Conservation (phyloP, 2,113 vertebrate species). For the Platycercus adscitus region DNA sequence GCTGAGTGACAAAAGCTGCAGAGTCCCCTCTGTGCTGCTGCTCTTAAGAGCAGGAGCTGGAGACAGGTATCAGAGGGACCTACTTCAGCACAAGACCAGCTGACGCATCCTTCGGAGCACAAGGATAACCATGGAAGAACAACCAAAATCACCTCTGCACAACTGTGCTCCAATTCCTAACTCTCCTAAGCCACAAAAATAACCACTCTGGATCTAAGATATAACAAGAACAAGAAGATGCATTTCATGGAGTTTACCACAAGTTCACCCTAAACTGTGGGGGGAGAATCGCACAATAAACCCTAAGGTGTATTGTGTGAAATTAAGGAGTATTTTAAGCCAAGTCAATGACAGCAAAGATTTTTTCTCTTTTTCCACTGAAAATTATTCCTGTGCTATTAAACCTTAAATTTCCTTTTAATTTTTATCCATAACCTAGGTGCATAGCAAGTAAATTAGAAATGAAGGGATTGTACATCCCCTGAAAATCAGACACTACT, state of each 20-base stretch:
- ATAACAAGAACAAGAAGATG: neutral
- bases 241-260: neutral
- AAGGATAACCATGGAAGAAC: neutral
- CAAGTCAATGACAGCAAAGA: neutral
- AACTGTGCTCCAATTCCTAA: neutral
- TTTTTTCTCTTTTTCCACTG: neutral
- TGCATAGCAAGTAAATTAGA: neutral
- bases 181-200: neutral
- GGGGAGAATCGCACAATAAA: neutral
- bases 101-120: neutral
- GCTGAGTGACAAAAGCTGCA: neutral
- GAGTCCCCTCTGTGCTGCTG: neutral
- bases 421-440: neutral
- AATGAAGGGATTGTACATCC: neutral
- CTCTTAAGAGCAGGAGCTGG: neutral
- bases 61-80: neutral
- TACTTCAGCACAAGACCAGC: neutral
- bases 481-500: neutral
- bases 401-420: neutral
- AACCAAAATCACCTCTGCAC: neutral
- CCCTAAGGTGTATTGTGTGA: neutral
- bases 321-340: neutral
- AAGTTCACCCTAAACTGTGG: neutral
- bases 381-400: neutral
- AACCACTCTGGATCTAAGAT: neutral